phyloP scores from a whole-genome alignment of 2,888 invertebrate genomes.

The Tigriopus californicus region DNA sequence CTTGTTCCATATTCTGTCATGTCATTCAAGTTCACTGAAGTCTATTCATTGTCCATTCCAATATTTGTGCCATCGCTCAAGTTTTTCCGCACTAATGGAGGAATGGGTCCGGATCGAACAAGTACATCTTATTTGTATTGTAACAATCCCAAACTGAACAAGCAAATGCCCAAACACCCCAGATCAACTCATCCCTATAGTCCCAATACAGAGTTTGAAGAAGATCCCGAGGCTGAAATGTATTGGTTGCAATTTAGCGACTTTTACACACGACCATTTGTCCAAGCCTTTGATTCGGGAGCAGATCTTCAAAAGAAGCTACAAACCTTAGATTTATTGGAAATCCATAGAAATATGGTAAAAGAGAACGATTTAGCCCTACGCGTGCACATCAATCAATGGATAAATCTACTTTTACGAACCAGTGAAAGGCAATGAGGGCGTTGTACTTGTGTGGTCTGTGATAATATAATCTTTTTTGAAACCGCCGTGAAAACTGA shows the following conservation, averaged over 20 bases:
- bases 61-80: background rate
- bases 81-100: background rate
- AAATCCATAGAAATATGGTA: background rate
- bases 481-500: no score
- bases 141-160: background rate
- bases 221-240: background rate
- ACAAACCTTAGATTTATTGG: background rate
- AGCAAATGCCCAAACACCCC: background rate
- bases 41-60: background rate
- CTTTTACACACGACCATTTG: background rate
- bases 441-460: no score
- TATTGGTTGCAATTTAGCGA: constrained; percentile 12
- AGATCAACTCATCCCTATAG: background rate
- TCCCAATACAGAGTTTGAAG: background rate
- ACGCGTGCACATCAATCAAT: no score
- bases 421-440: no score
- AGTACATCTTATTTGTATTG: background rate
- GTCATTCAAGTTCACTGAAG: background rate
- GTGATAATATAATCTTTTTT: no score
- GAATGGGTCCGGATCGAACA: constrained; percentile 6
- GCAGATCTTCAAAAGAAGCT: background rate
- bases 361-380: background rate
- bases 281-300: background rate
- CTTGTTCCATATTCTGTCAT: constrained; percentile 3
- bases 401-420: no score